Percentiles rank a stretch among this genome's conserved stretches.
Evolutionary conservation across 2,113 vertebrate genomes (phyloP).

Genomic region (Takifugu bimaculatus): DNA sequence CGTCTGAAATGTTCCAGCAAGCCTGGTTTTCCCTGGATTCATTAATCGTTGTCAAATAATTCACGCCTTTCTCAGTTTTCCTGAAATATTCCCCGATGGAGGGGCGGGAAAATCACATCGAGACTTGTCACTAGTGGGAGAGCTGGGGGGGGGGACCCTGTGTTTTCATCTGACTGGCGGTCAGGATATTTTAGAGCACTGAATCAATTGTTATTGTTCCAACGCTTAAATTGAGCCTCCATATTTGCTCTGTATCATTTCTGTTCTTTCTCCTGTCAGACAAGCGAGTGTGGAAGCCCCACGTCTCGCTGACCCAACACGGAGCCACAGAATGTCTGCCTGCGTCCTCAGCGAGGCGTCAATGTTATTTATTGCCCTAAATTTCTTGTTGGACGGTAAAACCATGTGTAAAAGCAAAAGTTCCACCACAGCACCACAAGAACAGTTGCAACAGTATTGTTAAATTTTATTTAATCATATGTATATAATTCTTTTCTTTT

Average conservation of each 20-base stretch:
- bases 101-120: too few relatives aligned
- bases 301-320: too few relatives aligned
- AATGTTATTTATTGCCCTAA: not conserved
- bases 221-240: too few relatives aligned
- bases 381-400: not conserved
- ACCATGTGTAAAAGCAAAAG: not conserved
- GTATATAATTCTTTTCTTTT: conserved; percentile 77
- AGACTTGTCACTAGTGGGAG: not conserved
- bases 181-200: too few relatives aligned
- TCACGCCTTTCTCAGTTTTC: too few relatives aligned
- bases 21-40: conserved; percentile 6
- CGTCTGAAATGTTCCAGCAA: not conserved
- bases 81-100: too few relatives aligned
- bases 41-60: too few relatives aligned
- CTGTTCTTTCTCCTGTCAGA: too few relatives aligned
- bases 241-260: too few relatives aligned
- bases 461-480: conserved; percentile 79
- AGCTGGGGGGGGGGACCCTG: not conserved
- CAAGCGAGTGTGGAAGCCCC: too few relatives aligned
- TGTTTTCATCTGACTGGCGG: not conserved
- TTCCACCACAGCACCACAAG: not conserved
- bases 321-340: not conserved
- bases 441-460: conserved; percentile 69
- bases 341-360: not conserved
- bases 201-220: too few relatives aligned